Conservation (phyloP, 2,797 vertebrate species). For the Eutrigla gurnardus region DNA sequence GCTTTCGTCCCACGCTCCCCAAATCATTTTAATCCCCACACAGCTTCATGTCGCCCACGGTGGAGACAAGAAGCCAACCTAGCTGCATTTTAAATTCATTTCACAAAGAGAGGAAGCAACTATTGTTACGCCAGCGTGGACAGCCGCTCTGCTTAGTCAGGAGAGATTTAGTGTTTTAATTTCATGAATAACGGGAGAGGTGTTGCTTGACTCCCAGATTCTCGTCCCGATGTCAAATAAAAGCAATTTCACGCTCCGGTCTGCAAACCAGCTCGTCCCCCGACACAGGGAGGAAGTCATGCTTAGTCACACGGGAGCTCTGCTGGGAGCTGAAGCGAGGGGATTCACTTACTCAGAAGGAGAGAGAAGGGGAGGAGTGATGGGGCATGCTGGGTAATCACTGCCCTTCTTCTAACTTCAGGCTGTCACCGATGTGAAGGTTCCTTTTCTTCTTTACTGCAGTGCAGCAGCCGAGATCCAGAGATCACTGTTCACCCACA, state of each 20-base stretch:
- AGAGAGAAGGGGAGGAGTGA: conserved; percentile 32
- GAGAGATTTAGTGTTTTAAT: conserved; percentile 27
- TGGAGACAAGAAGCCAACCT: conserved; percentile 2
- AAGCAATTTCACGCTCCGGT: conserved; percentile 73
- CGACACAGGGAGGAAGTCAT: conserved; percentile 56
- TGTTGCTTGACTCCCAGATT: conserved; percentile 41
- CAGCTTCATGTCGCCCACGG: conserved; percentile 10
- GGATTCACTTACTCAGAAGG: conserved; percentile 52
- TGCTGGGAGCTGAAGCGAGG: conserved; percentile 24
- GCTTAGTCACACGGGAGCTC: conserved; percentile 58
- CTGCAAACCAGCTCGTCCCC: conserved; percentile 46
- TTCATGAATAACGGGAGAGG: not conserved
- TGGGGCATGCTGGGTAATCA: conserved; percentile 59
- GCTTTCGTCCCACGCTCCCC: conserved; percentile 25
- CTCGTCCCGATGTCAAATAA: conserved; percentile 65
- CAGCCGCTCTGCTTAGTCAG: not conserved
- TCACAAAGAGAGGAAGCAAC: conserved; percentile 1
- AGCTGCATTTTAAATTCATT: not conserved
- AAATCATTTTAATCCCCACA: conserved; percentile 47
- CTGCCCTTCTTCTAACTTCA: conserved; percentile 57
- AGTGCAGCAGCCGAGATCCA: conserved; percentile 76
- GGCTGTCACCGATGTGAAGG: conserved; percentile 60
- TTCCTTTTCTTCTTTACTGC: conserved; percentile 64
- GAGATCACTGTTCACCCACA: conserved; percentile 60
- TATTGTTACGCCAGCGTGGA: not conserved